These are phyloP conservation scores for Cynocephalus volans DNA, from an alignment of 2,113 vertebrate species.

Conservation along the genomic window DNA sequence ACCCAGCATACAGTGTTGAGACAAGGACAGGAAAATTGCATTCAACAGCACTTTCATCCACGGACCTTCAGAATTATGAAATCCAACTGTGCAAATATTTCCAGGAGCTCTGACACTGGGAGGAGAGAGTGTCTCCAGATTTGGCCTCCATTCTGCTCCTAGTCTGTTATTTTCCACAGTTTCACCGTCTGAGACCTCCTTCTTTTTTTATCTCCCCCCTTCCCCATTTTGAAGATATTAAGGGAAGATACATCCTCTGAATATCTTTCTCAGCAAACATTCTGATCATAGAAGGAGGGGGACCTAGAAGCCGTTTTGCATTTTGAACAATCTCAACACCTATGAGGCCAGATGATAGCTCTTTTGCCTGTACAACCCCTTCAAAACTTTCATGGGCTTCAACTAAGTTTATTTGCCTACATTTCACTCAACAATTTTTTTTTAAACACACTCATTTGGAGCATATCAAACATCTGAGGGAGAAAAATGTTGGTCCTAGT, in stretches of 20 bases:
- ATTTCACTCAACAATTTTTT: neutral
- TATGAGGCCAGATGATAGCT: neutral
- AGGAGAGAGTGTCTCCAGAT: neutral
- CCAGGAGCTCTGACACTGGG: neutral
- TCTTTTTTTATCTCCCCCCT: neutral
- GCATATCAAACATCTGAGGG: neutral
- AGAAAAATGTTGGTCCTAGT: neutral
- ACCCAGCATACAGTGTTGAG: neutral
- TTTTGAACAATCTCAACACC: neutral
- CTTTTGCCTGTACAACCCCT: neutral
- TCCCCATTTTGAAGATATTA: neutral
- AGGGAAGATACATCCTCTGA: neutral
- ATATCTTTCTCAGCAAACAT: neutral
- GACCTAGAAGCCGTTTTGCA: neutral
- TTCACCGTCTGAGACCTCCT: neutral
- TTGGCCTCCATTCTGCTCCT: neutral
- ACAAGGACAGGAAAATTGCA: neutral
- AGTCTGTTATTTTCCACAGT: neutral
- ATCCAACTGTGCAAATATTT: neutral
- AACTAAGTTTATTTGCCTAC: neutral
- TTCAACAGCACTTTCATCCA: neutral
- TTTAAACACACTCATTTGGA: neutral
- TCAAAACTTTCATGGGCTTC: neutral
- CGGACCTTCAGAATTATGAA: neutral
- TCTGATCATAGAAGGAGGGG: neutral